Conservation (phyloP, 30 jellyfish, hydroid and myxozoan species). For the Pelagia noctiluca region DNA sequence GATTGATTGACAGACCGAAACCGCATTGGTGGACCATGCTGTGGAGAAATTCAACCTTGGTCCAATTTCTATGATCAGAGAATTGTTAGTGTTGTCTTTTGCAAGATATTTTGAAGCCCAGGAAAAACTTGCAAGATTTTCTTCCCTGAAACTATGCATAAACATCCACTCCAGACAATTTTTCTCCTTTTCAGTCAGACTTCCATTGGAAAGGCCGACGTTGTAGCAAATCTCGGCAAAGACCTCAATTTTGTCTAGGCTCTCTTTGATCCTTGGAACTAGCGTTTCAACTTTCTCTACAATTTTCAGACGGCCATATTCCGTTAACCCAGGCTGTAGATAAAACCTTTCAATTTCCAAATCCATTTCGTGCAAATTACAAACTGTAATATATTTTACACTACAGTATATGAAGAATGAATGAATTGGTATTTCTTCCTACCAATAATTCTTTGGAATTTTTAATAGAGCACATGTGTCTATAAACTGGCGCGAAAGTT, state of each 20-base stretch:
- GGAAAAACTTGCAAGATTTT: constrained; percentile 14
- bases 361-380: no score
- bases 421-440: no score
- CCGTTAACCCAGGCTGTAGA: constrained; percentile 31
- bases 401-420: no score
- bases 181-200: constrained; percentile 7
- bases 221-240: constrained; percentile 54
- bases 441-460: no score
- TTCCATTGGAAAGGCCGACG: constrained; percentile 20
- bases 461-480: no score
- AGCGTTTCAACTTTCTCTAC: neutral
- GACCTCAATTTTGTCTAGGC: neutral
- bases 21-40: constrained; percentile 91
- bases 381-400: no score
- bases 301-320: neutral
- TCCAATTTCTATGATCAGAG: constrained; percentile 73
- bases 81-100: neutral
- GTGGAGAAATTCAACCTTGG: constrained; percentile 91
- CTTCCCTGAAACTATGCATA: constrained; percentile 19
- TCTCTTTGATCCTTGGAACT: neutral
- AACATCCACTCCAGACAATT: constrained; percentile 46
- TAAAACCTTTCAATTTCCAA: constrained; percentile 3
- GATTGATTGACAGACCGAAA: constrained; percentile 78
- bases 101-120: neutral
- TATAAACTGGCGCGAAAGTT: no score